Percentiles rank a stretch among this genome's conserved stretches.
Evolutionary conservation across 2,888 invertebrate species (phyloP).

Genomic region (Calameuta pallipes): DNA sequence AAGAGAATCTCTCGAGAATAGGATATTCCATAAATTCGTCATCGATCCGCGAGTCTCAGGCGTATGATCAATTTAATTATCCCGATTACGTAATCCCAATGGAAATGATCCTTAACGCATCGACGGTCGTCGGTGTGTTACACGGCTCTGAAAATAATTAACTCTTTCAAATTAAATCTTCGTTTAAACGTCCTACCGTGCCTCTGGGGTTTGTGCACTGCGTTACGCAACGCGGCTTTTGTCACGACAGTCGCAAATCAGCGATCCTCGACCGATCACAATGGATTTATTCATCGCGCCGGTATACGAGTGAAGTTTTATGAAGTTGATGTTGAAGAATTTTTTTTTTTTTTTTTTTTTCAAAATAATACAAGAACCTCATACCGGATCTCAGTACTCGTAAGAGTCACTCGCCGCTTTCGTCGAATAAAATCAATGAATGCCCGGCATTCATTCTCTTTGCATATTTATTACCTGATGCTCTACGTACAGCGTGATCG

Average conservation of each 20-base stretch:
- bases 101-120: background rate
- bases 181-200: background rate
- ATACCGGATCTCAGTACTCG: background rate
- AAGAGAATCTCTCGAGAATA: background rate
- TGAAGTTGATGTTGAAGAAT: background rate
- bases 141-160: background rate
- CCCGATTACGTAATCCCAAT: background rate
- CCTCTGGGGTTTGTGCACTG: background rate
- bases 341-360: background rate
- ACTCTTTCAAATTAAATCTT: background rate
- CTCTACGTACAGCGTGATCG: background rate
- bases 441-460: background rate
- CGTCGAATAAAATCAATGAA: background rate
- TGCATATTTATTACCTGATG: constrained; percentile 3
- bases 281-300: background rate
- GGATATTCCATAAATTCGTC: background rate
- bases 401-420: background rate
- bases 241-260: background rate
- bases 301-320: background rate
- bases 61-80: background rate
- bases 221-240: background rate
- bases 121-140: background rate
- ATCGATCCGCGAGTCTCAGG: background rate
- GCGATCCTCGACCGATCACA: background rate
- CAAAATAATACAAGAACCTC: background rate